These are phyloP conservation scores for Drosophila percnosoma DNA, from an alignment of 2,888 invertebrate genomes.

Conservation along the genomic window DNA sequence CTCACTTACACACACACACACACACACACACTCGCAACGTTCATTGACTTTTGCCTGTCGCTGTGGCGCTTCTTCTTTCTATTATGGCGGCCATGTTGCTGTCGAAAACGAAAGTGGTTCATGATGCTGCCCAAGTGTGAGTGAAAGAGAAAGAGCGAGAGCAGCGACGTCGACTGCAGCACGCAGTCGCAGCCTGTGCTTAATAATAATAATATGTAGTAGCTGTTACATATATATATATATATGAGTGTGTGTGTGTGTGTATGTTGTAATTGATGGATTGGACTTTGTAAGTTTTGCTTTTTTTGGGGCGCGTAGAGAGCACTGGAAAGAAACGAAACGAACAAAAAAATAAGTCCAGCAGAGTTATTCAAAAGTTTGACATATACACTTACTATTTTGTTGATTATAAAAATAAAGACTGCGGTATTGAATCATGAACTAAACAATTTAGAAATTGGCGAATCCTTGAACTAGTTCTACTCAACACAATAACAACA, in stretches of 20 bases:
- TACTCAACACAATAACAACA: conserved; percentile 35
- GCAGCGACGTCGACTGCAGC: conserved; percentile 28
- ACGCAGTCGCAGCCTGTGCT: conserved; percentile 64
- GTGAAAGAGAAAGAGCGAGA: conserved; percentile 14
- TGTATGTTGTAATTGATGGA: conserved; percentile 74
- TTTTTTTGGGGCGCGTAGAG: conserved; percentile 13
- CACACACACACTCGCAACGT: conserved; percentile 36
- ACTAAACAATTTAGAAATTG: conserved; percentile 35
- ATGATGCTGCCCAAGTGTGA: conserved; percentile 27
- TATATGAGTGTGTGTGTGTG: conserved; percentile 40
- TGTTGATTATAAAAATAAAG: not conserved
- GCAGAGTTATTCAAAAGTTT: not conserved
- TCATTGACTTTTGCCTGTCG: conserved; percentile 71
- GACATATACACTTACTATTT: not conserved
- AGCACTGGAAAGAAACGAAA: not conserved
- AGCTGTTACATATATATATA: conserved; percentile 38
- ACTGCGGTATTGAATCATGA: not conserved
- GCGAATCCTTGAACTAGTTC: conserved; percentile 77
- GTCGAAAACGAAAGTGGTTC: conserved; percentile 78
- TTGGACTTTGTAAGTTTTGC: conserved; percentile 49
- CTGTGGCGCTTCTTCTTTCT: conserved; percentile 28
- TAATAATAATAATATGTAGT: conserved; percentile 25
- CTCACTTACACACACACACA: conserved; percentile 4
- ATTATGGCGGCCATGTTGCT: conserved; percentile 55
- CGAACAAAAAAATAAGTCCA: not conserved